Percentiles rank a stretch among this genome's conserved stretches.
Evolutionary conservation across 2,797 vertebrate species (phyloP).

Genomic region (Spondyliosoma cantharus): DNA sequence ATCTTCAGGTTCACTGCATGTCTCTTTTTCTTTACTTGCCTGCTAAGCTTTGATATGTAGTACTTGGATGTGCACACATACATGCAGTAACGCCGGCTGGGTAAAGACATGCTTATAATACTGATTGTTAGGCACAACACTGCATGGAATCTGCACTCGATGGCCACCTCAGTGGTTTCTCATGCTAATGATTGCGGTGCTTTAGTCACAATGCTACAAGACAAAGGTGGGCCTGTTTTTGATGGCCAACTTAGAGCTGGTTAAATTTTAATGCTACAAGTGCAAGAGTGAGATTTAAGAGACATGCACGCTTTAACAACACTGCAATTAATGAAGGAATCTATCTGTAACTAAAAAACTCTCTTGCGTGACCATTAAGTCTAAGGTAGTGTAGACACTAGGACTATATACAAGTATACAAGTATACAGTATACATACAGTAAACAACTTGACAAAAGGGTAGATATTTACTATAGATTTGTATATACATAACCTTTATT

Average conservation of each 20-base stretch:
- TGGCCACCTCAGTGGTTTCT: constrained; percentile 29
- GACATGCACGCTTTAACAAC: background rate
- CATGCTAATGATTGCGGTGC: constrained; percentile 59
- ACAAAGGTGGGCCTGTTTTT: constrained; percentile 11
- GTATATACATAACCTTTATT: too few species aligned
- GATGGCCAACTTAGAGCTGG: constrained; percentile 2
- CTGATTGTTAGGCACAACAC: constrained; percentile 47
- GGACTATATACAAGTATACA: too few species aligned
- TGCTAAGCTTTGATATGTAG: constrained; percentile 18
- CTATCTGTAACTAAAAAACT: background rate
- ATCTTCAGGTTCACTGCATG: background rate
- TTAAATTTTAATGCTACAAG: background rate
- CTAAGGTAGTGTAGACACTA: too few species aligned
- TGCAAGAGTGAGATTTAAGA: background rate
- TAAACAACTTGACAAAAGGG: too few species aligned
- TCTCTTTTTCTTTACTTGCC: constrained; percentile 19
- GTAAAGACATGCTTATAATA: constrained; percentile 16
- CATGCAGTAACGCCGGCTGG: background rate
- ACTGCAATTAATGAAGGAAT: background rate
- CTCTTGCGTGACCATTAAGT: too few species aligned
- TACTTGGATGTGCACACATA: background rate
- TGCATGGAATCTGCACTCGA: constrained; percentile 13
- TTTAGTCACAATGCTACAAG: constrained; percentile 34
- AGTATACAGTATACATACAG: too few species aligned
- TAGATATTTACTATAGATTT: too few species aligned